Evolutionary conservation across 2,113 vertebrate species (phyloP), one percentile per base, ranked within the genome.

Genomic region (Peucedramus taeniatus): DNA sequence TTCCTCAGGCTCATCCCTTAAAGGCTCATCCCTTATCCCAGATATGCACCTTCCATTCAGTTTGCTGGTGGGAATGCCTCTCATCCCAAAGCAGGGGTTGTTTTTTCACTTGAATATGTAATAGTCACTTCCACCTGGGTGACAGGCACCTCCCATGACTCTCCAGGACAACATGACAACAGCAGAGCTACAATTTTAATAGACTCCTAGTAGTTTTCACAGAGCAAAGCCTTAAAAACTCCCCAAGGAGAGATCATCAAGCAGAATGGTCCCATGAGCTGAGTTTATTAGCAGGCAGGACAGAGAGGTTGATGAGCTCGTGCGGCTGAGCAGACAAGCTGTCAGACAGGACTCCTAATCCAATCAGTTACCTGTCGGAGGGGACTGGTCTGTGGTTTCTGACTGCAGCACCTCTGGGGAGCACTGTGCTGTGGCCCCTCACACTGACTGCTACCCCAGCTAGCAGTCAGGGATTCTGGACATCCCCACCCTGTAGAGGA

Each of bases 211-310:
- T 97, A 97, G 97, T 96, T 98, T 97, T 97, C 89, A 50, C 89
- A 69, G 84, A 96, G 95, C 91, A 84, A 97, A 98, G 97, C 93
- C 96, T 95, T 98, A 98, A 97, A 98, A 97, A 97, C 97, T 98
- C 98, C 98, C 98, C 89, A 94, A 97, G 98, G 98, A 98, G 92
- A 96, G 97, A 98, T 98, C 98, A 98, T 98, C 98, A 98, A 98
- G 98, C 97, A 10, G 98, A 98, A 97, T 96, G 97, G 98, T 98
- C 98, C 98, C 98, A 77, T 51, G 97, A 88, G 97, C 97, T 60
- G 84, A 97, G 97, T 98, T 98, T 98, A 98, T 98, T 98, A 98
- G 98, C 98, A 97, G 97, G 94, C 97, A 98, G 98, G 97, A 98
- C 47, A 47, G 98, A 97, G 97, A 98, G 98, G 98, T 96, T 98